Conservation (phyloP, 2,113 vertebrate species). For the Tragelaphus imberbis region DNA sequence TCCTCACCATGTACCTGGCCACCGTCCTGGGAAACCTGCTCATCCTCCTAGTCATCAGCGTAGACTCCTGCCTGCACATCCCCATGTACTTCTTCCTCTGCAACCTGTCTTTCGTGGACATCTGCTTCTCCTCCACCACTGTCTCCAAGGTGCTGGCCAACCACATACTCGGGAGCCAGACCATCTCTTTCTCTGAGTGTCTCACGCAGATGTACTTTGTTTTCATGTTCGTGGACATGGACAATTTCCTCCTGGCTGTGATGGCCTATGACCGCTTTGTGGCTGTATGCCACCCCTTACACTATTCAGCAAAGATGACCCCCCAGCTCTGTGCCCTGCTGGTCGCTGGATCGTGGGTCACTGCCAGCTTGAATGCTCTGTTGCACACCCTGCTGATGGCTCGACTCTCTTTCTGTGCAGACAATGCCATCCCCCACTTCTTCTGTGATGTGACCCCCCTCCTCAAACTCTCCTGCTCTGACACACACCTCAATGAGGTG, state of each 20-base stretch:
- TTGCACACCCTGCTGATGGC: conserved; percentile 68
- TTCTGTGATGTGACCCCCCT: conserved; percentile 67
- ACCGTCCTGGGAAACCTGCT: conserved; percentile 52
- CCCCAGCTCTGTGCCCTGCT: conserved; percentile 34
- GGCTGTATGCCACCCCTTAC: conserved; percentile 63
- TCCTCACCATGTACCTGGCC: conserved; percentile 62
- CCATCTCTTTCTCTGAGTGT: conserved; percentile 67
- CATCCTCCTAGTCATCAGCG: conserved; percentile 21
- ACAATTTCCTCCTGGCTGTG: conserved; percentile 71
- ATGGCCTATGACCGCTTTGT: conserved; percentile 69
- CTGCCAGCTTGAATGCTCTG: not conserved
- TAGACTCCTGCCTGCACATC: conserved; percentile 23
- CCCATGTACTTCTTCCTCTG: conserved; percentile 73
- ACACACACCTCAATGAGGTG: conserved; percentile 39
- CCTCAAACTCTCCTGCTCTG: conserved; percentile 62
- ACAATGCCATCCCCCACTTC: conserved; percentile 64
- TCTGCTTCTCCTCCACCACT: conserved; percentile 62
- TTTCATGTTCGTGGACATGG: conserved; percentile 27
- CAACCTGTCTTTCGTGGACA: conserved; percentile 68
- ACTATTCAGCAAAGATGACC: conserved; percentile 28
- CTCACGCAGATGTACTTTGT: conserved; percentile 64
- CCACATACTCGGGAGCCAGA: not conserved
- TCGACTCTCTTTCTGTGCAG: conserved; percentile 42
- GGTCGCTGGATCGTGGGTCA: conserved; percentile 23
- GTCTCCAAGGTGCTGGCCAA: conserved; percentile 68